Base-by-base conservation (phyloP, 1,140 invertebrate genomes). In the Protaetia brevitarsis region DNA sequence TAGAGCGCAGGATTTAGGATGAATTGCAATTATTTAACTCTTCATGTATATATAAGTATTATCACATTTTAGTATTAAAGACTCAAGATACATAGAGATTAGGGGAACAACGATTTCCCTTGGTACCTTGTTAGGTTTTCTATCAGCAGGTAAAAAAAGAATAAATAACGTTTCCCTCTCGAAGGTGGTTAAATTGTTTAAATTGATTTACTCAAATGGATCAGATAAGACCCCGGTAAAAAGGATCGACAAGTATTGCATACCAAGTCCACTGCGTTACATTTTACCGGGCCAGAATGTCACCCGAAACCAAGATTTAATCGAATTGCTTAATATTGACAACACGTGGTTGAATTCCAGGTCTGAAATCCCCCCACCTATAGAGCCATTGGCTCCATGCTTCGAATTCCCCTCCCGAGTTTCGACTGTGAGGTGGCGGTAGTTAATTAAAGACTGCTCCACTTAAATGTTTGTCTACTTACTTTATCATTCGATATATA, bases 281-380 rank as follows among this genome's bases (percentile, higher is more conserved):
- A 19, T 45, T 45, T 45, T 19, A 21, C 41, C 11, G 34, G 34
- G 34, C 11, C n/a, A 37, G 34, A 37, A 19, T 45, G 67, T 68
- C 65, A 65, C 65, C 67, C 60, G 65, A 68, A 65, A 58, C 67
- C 67, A 51, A 64, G 64, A 69, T 69, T 66, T 69, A 69, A 69
- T 69, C 68, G 68, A 69, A 69, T 67, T 69, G 68, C 65, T 69
- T 69, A 69, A 69, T 69, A 69, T 69, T 69, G 68, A 69, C 68
- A 69, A 67, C 68, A 65, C 68, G 68, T 69, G 68, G 60, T 67
- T 27, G 65, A 67, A 65, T 69, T 64, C 65, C 65, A 64, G 29
- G 30, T 36, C 41, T 45, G 59, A 61, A 61, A 69, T 66, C 45
- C 67, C 57, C 37, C 45, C 64, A 64, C n/a, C n/a, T n/a, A n/a